Evolutionary conservation across 37 sponge, comb jelly and placozoan species (phyloP).

Genomic region (Ianthella basta): DNA sequence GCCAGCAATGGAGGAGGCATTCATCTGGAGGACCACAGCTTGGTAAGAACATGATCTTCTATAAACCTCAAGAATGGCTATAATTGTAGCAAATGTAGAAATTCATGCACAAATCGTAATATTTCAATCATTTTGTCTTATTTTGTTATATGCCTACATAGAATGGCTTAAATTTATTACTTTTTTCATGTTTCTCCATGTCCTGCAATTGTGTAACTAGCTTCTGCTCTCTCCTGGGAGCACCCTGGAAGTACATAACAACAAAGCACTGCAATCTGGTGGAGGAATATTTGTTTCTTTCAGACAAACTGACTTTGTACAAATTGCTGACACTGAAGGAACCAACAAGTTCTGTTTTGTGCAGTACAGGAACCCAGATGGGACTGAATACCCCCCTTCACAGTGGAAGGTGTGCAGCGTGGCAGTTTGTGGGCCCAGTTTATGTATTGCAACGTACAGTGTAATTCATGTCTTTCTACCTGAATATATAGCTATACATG

Average conservation of each 20-base stretch:
- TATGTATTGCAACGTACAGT: no score
- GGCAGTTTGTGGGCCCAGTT: no score
- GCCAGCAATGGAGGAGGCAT: background rate
- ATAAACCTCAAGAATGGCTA: no score
- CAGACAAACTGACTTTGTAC: constrained; percentile 55
- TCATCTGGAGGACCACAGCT: background rate
- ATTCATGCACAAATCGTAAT: no score
- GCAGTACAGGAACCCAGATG: constrained; percentile 52
- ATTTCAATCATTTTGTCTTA: no score
- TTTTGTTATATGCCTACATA: no score
- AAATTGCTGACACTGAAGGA: background rate
- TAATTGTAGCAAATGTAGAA: no score
- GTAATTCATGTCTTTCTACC: no score
- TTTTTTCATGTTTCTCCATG: no score
- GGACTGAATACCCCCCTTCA: constrained; percentile 56
- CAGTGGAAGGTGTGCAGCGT: constrained; percentile 63
- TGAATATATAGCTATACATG: no score
- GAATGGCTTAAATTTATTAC: no score
- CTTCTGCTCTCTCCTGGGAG: constrained; percentile 37
- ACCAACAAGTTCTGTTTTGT: constrained; percentile 71
- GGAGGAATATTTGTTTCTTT: constrained; percentile 68
- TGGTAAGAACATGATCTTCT: background rate
- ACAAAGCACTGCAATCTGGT: constrained; percentile 58
- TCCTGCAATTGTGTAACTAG: constrained; percentile 24
- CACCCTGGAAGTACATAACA: constrained; percentile 43